Evolutionary conservation across 1,140 invertebrate species (phyloP).

Genomic region (Drosophila lowei): DNA sequence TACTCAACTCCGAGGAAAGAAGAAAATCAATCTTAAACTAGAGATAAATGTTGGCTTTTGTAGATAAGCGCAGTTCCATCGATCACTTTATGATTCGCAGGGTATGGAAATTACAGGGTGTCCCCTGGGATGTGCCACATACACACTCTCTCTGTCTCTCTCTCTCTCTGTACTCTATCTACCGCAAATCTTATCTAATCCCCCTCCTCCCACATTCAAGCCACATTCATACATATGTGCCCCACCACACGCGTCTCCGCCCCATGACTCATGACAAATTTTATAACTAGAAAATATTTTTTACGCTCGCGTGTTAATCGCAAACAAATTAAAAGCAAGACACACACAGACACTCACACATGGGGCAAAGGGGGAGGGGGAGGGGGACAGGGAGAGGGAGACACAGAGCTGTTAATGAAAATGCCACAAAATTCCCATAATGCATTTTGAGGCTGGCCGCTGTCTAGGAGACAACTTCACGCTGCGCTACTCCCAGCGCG

Average conservation of each 20-base stretch:
- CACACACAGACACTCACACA: slow-evolving; percentile 20
- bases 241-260: neutral
- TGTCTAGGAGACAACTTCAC: slow-evolving; percentile 67
- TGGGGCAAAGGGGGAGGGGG: slow-evolving; percentile 2
- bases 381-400: too few species aligned
- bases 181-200: slow-evolving; percentile 32
- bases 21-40: neutral
- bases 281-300: slow-evolving; percentile 44
- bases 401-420: slow-evolving; percentile 73
- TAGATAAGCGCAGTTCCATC: too few species aligned
- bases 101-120: too few species aligned
- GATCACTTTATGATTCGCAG: too few species aligned
- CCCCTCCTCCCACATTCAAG: neutral
- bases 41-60: too few species aligned
- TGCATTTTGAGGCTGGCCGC: slow-evolving; percentile 59
- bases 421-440: slow-evolving; percentile 82
- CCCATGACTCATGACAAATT: slow-evolving; percentile 32
- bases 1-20: slow-evolving; percentile 16
- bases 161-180: neutral
- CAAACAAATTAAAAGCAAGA: slow-evolving; percentile 70
- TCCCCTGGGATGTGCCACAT: too few species aligned
- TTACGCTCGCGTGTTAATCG: slow-evolving; percentile 70
- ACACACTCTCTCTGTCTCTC: neutral
- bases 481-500: slow-evolving; percentile 48
- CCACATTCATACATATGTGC: too few species aligned